Evolutionary conservation across 2,113 vertebrate genomes (phyloP), one percentile per base, ranked within the genome.

Genomic region (Potamarius usumacintae): DNA sequence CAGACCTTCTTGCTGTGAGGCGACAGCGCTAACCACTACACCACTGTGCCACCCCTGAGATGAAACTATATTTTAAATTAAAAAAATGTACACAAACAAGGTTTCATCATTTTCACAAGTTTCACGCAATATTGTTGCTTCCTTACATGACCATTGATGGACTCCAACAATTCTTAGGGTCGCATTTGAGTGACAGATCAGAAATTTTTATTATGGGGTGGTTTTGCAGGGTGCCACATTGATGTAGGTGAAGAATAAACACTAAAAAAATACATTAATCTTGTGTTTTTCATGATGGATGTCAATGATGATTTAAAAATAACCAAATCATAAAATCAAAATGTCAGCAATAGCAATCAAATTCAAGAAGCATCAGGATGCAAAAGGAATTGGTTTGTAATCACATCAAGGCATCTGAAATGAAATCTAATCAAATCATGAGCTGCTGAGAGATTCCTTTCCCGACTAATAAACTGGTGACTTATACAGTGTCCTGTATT

Each of bases 351-450:
- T 27, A 52, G 52, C 55, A 57, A 79, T 42, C 77, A 27, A 55
- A 57, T 30, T 27, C 52, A 55, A 79, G 14, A 27, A 55, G 25
- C 25, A 79, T 79, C 14, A 55, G 7, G n/a, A 34, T 79, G 77
- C 77, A 57, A 55, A 79, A 79, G 15, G 77, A 79, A 79, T 79
- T 55, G 77, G 77, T 55, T 79, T 27, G 50, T 79, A 77, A 77
- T 77, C 48, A n/a, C 50, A 79, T 79, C 52, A n/a, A 77, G 48
- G 48, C 74, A 53, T 77, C 22, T 79, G n/a, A 55, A 79, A 79
- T 55, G 52, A 55, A 79, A 79, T 55, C n/a, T 79, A 79, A 79
- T 79, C 77, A n/a, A 57, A 55, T 79, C 74, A 53, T 53, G 50
- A 77, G 74, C 74, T 77, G 74, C 50, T 77, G n/a, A 77, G 74